These are phyloP conservation scores for Pelodiscus sinensis DNA, from an alignment of 2,113 vertebrate genomes.

Conservation along the genomic window DNA sequence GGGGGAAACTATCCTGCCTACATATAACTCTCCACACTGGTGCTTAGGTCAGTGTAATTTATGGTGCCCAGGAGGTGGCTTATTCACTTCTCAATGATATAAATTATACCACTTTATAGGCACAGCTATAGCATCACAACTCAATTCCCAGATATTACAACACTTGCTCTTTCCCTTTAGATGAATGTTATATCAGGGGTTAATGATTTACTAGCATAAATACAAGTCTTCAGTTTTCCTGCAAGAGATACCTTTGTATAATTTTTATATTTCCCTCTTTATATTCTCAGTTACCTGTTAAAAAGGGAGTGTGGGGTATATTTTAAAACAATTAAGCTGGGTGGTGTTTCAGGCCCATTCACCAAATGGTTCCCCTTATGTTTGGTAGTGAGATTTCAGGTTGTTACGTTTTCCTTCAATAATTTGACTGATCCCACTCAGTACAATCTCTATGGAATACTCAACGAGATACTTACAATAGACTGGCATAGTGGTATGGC, in stretches of 20 bases:
- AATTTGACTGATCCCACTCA: slow-evolving; percentile 40
- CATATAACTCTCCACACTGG: too few relatives aligned
- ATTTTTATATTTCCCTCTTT: too few relatives aligned
- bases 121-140: not conserved
- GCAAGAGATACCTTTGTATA: too few relatives aligned
- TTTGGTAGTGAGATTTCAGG: slow-evolving; percentile 6
- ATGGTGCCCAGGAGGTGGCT: too few relatives aligned
- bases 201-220: slow-evolving; percentile 46
- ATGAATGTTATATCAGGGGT: slow-evolving; percentile 45
- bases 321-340: slow-evolving; percentile 26
- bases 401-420: slow-evolving; percentile 37
- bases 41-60: too few relatives aligned
- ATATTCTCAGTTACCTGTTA: too few relatives aligned
- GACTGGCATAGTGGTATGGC: slow-evolving; percentile 18
- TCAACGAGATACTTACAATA: slow-evolving; percentile 57
- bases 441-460: not conserved
- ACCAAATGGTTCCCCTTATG: not conserved
- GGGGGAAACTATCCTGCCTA: too few relatives aligned
- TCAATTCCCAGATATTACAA: slow-evolving; percentile 62
- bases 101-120: too few relatives aligned
- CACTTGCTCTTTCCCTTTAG: slow-evolving; percentile 27
- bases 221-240: not conserved
- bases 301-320: not conserved
- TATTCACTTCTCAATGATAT: too few relatives aligned
- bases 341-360: slow-evolving; percentile 25